Percentiles rank a stretch among this genome's conserved stretches.
These are phyloP conservation scores for Hippocampus zosterae DNA, from an alignment of 2,113 vertebrate genomes.

Conservation along the genomic window DNA sequence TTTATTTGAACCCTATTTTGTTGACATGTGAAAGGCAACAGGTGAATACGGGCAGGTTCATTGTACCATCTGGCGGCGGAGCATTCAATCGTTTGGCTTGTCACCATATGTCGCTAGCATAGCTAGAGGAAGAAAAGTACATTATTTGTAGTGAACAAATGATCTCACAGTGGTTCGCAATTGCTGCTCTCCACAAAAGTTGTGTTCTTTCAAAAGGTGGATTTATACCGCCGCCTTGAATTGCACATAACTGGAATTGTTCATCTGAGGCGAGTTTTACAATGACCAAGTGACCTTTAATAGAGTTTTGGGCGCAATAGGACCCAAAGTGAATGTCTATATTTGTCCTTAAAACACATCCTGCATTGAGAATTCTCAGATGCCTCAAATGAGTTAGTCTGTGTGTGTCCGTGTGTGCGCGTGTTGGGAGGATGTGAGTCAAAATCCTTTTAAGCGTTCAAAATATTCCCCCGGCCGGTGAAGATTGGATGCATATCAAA, in stretches of 20 bases:
- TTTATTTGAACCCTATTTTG: background rate
- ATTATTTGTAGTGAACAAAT: background rate
- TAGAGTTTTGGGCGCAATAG: background rate
- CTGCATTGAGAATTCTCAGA: constrained; percentile 31
- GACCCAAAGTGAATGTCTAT: constrained; percentile 11
- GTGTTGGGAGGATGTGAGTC: constrained; percentile 49
- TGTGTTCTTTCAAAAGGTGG: background rate
- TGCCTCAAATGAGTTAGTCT: constrained; percentile 14
- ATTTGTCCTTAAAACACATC: constrained; percentile 32
- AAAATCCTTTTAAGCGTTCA: constrained; percentile 43
- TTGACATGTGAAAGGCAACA: background rate
- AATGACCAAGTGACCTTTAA: background rate
- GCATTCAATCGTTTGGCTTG: background rate
- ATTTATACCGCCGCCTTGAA: background rate
- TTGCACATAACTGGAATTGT: background rate
- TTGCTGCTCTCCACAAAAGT: background rate
- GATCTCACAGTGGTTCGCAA: background rate
- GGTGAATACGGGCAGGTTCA: background rate
- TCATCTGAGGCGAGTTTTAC: background rate
- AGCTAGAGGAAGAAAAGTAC: background rate
- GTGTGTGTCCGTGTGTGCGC: background rate
- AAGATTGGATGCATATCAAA: constrained; percentile 50
- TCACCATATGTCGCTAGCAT: background rate
- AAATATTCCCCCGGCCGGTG: constrained; percentile 23
- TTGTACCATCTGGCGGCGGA: background rate